These are phyloP conservation scores for Drosophila repletoides DNA, from an alignment of 1,140 invertebrate genomes.

Conservation along the genomic window DNA sequence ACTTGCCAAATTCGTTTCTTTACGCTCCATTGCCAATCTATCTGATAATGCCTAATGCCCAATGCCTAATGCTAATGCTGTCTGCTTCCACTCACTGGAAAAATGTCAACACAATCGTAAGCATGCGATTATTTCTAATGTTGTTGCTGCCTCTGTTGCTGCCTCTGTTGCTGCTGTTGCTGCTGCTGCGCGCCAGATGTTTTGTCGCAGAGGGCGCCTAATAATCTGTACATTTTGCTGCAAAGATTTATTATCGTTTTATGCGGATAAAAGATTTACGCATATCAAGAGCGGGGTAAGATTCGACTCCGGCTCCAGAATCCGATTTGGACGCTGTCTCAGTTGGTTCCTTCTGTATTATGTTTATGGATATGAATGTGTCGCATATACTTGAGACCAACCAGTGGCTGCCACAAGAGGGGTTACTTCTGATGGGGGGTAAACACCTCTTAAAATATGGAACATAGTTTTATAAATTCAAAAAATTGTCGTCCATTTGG, in stretches of 20 bases:
- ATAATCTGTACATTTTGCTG: constrained; percentile 75
- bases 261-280: constrained; percentile 77
- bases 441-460: too few species aligned
- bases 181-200: constrained; percentile 41
- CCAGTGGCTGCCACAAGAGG: too few species aligned
- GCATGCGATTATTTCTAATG: constrained; percentile 33
- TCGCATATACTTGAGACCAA: constrained; percentile 45
- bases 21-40: constrained; percentile 36
- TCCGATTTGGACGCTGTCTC: constrained; percentile 29
- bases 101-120: constrained; percentile 36
- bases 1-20: constrained; percentile 14
- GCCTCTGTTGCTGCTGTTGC: constrained; percentile 6
- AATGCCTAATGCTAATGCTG: constrained; percentile 13
- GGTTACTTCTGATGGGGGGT: too few species aligned
- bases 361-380: constrained; percentile 54
- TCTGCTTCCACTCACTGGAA: constrained; percentile 19
- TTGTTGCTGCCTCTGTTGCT: constrained; percentile 3
- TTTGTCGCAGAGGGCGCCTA: constrained; percentile 62
- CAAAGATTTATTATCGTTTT: constrained; percentile 77
- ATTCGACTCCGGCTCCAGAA: not conserved
- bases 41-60: constrained; percentile 40
- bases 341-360: constrained; percentile 38
- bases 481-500: too few species aligned
- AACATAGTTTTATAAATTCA: too few species aligned
- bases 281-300: constrained; percentile 40